phyloP scores from a whole-genome alignment of 2,888 invertebrate species.

The Apomyelois bistriatella region DNA sequence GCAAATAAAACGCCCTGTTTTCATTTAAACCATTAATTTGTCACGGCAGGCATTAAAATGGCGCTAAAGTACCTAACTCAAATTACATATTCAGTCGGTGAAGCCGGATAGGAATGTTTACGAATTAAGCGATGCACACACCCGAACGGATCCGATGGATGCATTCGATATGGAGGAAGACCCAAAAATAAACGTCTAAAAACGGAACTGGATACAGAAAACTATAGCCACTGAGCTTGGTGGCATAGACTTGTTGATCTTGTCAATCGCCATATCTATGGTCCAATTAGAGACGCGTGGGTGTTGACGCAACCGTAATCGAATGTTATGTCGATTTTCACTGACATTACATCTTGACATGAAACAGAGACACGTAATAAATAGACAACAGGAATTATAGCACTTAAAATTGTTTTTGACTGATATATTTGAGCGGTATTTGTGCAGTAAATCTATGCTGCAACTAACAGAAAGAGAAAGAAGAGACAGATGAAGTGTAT shows the following conservation, averaged over 20 bases:
- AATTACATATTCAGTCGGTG: background rate
- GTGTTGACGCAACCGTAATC: constrained; percentile 3
- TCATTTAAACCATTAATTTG: too few species aligned
- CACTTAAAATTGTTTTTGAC: background rate
- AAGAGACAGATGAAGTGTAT: too few species aligned
- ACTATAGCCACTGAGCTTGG: constrained; percentile 14
- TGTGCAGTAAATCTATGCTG: too few species aligned
- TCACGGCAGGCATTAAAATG: too few species aligned
- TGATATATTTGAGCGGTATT: too few species aligned
- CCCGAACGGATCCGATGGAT: background rate
- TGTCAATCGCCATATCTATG: constrained; percentile 18
- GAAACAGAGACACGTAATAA: background rate
- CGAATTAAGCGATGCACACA: constrained; percentile 3
- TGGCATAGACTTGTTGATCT: background rate
- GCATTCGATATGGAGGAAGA: constrained; percentile 14
- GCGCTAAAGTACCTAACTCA: too few species aligned
- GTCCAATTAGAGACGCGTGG: constrained; percentile 20
- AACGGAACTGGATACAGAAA: constrained; percentile 14
- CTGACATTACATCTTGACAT: background rate
- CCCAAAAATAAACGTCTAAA: constrained; percentile 16
- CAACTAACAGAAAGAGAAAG: too few species aligned
- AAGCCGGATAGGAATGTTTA: constrained; percentile 6
- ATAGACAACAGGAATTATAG: background rate
- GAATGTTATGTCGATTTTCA: background rate
- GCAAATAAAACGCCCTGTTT: too few species aligned